Base-by-base conservation (phyloP, 2,113 vertebrate species). In the Petromus typicus region DNA sequence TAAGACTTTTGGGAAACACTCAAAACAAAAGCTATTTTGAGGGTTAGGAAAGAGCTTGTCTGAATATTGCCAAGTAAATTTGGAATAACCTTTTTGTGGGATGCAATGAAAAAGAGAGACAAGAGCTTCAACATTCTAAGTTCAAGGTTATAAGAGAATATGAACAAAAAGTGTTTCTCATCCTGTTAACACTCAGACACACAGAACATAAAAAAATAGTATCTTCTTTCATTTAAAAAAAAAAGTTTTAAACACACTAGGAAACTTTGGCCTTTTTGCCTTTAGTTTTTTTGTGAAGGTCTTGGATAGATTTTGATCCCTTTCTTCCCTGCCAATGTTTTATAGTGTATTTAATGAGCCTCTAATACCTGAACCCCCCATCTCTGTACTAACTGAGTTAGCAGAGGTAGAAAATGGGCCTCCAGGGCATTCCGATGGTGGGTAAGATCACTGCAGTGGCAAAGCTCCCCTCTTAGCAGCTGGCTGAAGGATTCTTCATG, bases 21-120 rank as follows among this genome's bases (percentile, higher is more conserved):
- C 98, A 98, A 98, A 98, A 98, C 97, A 98, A 98, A 97, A 98
- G 98, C 95, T 98, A 99, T 98, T 98, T 98, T 98, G 97, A 98
- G 98, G 94, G 93, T 98, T 98, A 98, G 98, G 98, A 99, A 99
- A 98, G 97, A 98, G 98, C 97, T 98, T 98, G 98, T 98, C 98
- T 98, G 96, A 95, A 16, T 34, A 94, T 91, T 98, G 98, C 98
- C 98, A 98, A 98, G 95, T 96, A 95, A 96, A 97, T 98, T 98
- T 98, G 98, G 98, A 98, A 98, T 98, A 98, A 97, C 92, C 98
- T 95, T 98, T 97, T 69, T 96, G 88, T 95, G 96, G 97, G 97
- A 98, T 96, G 93, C 96, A 97, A 95, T 88, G 89, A 98, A 94
- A 82, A 97, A 98, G 96, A 97, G 93, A 98, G 95, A 97, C 94